Conservation (phyloP, 2,113 vertebrate species). For the Catagonus wagneri region DNA sequence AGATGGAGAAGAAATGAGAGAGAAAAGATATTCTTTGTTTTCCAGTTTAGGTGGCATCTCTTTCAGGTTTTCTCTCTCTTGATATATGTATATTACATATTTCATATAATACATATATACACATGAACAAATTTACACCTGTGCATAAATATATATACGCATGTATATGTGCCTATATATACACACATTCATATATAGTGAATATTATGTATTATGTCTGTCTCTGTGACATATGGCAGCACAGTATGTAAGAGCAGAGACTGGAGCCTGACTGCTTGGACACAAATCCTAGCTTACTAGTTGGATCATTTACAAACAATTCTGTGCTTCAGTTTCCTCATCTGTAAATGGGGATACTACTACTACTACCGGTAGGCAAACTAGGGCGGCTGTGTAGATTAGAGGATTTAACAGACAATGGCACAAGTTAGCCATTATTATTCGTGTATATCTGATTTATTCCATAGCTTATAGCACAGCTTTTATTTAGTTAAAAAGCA, state of each 20-base stretch:
- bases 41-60: not conserved
- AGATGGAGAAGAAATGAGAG: not conserved
- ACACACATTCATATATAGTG: not conserved
- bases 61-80: not conserved
- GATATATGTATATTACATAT: too few species aligned
- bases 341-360: not conserved
- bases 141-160: not conserved
- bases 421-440: not conserved
- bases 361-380: not conserved
- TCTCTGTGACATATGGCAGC: not conserved
- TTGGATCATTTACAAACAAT: not conserved
- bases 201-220: not conserved
- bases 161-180: not conserved
- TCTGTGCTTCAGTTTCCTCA: not conserved
- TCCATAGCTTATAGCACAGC: not conserved
- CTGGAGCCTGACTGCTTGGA: not conserved
- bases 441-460: not conserved
- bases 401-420: not conserved
- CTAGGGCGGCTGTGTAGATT: not conserved
- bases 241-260: not conserved
- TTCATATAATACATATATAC: not conserved
- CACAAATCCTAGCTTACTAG: not conserved
- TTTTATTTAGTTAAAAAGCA: not conserved
- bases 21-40: not conserved
- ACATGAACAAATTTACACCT: not conserved